Percentiles rank a stretch among this genome's conserved stretches.
Conservation (phyloP, 1,140 invertebrate genomes). For the Grapholita molesta region DNA sequence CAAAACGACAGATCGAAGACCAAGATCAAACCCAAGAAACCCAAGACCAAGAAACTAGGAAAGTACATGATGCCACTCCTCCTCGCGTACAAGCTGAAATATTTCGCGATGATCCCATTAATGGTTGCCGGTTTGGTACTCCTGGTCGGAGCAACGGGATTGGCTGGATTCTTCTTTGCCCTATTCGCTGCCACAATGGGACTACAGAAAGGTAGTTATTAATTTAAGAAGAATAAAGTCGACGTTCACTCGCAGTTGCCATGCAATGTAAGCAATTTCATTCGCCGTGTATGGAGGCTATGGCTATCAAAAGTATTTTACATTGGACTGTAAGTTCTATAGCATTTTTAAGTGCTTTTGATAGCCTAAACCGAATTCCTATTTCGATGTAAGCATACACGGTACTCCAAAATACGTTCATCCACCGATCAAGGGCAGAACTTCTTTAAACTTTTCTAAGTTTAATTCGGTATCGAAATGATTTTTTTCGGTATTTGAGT, state of each 20-base stretch:
- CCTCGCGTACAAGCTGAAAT: constrained; percentile 90
- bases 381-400: not conserved
- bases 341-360: not conserved
- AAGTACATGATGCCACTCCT: constrained; percentile 86
- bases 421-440: constrained; percentile 6
- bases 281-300: not conserved
- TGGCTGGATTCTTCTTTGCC: constrained; percentile 92
- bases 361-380: not conserved
- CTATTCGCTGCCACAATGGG: constrained; percentile 84
- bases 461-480: not conserved
- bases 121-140: constrained; percentile 86
- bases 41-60: constrained; percentile 81
- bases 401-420: not conserved
- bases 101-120: constrained; percentile 86
- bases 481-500: not conserved
- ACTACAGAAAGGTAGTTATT: constrained; percentile 71
- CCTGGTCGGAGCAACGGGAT: constrained; percentile 85
- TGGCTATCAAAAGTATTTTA: not conserved
- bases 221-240: constrained; percentile 43
- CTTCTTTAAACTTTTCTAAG: not conserved
- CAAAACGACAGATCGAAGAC: constrained; percentile 37
- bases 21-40: constrained; percentile 42
- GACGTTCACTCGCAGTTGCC: constrained; percentile 60
- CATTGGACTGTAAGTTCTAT: not conserved
- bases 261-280: constrained; percentile 43